Evolutionary conservation across 2,113 vertebrate genomes (phyloP), one percentile per base, ranked within the genome.

Genomic region (Bos taurus): DNA sequence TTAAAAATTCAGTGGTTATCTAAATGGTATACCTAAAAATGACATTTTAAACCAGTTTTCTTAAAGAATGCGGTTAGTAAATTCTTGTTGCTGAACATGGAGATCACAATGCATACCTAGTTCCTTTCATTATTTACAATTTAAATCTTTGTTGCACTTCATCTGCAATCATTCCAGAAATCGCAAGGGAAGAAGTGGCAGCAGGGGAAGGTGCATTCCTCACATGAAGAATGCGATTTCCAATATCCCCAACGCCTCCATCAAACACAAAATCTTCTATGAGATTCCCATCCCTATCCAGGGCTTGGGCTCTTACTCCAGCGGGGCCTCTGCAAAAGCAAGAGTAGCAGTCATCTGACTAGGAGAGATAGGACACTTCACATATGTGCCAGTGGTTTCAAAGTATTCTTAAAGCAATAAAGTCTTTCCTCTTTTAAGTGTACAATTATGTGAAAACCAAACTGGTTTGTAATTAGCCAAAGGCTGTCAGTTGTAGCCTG

Each of bases 181-280:
- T 99, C 95, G 99, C 99, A 1, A 99, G 99, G 17, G 99, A 99
- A 81, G 99, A 99, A 85, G 99, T 99, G 28, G 99, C 99, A 0
- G 99, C 99, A 0, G 99, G 99, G 0, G 99, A 99, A 3, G 99
- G 99, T 2, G 99, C 99, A 3, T 99, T 99, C 43, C 99, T 99
- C 96, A 99, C 99, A 0, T 99, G 99, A 36, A 99, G 99, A 88
- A 99, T 98, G 2, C 99, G 98, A 50, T 99, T 99, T 26, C 99
- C 99, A 2, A 99, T 97, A 0, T 98, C 98, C 2, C 99, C 99
- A 0, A 98, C 71, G n/a, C 99, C 99, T 5, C 99, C 99, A 1
- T 99, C 99, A 17, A 99, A 99, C 77, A 99, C 99, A 80, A 99
- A 99, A 95, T 99, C 99, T 11, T 99, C 99, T 88, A 99, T 98